Evolutionary conservation across 37 sponge, comb jelly and placozoan species (phyloP).

Genomic region (Theonella swinhoei): DNA sequence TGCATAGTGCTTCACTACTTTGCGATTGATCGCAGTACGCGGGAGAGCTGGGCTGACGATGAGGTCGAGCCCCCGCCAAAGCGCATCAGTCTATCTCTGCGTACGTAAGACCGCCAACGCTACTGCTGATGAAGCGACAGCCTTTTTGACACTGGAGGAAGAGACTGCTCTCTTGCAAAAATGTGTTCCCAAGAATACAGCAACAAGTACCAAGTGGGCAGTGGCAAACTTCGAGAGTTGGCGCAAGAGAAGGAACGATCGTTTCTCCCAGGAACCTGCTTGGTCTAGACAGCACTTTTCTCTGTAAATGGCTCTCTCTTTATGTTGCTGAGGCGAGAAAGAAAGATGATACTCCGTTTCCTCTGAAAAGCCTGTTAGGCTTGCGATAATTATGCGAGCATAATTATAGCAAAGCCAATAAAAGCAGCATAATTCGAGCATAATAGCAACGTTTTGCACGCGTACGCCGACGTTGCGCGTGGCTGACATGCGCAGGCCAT

Average conservation of each 20-base stretch:
- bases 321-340: constrained; percentile 25
- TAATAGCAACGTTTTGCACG: no score
- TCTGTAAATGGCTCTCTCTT: constrained; percentile 3
- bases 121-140: no score
- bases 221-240: constrained; percentile 19
- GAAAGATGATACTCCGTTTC: constrained; percentile 4
- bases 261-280: constrained; percentile 6
- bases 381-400: no score
- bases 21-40: constrained; percentile 5
- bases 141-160: not conserved
- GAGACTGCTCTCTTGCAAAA: not conserved
- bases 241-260: constrained; percentile 5
- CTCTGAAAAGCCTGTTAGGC: constrained; percentile 15
- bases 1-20: constrained; percentile 27
- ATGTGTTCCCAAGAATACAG: constrained; percentile 23
- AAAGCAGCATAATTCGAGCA: no score
- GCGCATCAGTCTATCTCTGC: not conserved
- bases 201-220: constrained; percentile 30
- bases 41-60: no score
- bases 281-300: not conserved
- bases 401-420: no score
- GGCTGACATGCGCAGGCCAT: no score
- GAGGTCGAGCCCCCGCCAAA: not conserved
- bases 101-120: not conserved
- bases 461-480: no score